Percentiles rank a stretch among this genome's conserved stretches.
Conservation (phyloP, 2,888 invertebrate species). For the Serripes groenlandicus region DNA sequence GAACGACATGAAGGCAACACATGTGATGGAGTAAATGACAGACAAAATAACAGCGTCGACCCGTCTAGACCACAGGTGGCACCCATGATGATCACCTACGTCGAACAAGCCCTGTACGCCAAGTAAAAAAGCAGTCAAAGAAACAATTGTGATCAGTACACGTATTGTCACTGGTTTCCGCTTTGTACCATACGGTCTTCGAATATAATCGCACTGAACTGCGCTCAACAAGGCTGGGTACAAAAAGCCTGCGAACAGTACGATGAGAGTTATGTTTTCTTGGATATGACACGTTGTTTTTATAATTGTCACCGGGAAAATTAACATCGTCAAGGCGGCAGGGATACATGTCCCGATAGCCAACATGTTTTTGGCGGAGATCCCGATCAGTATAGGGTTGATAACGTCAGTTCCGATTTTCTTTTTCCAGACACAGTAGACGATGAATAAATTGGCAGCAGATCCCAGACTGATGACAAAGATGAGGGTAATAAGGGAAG, state of each 20-base stretch:
- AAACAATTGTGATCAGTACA: background rate
- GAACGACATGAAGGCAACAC: conserved; percentile 6
- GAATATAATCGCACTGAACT: conserved; percentile 42
- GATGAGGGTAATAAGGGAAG: conserved; percentile 16
- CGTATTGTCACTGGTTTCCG: too few species aligned
- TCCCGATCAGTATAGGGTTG: conserved; percentile 42
- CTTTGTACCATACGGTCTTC: background rate
- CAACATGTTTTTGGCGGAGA: conserved; percentile 32
- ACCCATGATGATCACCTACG: conserved; percentile 33
- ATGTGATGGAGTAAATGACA: conserved; percentile 31
- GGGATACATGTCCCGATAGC: conserved; percentile 43
- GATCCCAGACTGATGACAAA: conserved; percentile 27
- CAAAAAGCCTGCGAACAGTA: conserved; percentile 37
- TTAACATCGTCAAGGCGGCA: conserved; percentile 29
- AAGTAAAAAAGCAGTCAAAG: conserved; percentile 7
- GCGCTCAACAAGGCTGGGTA: conserved; percentile 35
- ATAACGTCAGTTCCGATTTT: conserved; percentile 34
- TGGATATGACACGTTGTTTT: conserved; percentile 28
- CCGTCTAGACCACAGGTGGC: conserved; percentile 42
- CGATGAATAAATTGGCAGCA: conserved; percentile 33
- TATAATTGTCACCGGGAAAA: conserved; percentile 15
- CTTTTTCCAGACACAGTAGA: conserved; percentile 24
- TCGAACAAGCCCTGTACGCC: conserved; percentile 24
- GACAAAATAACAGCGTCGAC: conserved; percentile 32
- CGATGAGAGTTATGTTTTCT: conserved; percentile 37